Base-by-base conservation (phyloP, 2,113 vertebrate species). In the Monarcha castaneiventris region DNA sequence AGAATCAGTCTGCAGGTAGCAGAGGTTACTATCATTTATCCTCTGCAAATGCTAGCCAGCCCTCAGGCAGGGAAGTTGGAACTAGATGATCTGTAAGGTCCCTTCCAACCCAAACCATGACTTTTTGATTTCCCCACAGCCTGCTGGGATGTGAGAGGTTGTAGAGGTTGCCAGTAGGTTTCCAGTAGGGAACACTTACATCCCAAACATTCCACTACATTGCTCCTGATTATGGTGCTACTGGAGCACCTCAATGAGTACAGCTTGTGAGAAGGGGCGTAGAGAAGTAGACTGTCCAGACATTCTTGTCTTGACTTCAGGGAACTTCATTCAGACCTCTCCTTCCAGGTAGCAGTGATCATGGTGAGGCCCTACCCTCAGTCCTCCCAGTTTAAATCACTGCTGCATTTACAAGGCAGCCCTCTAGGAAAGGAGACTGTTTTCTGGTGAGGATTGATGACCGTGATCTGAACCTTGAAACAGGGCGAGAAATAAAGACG, bases 381-480 rank as follows among this genome's bases (percentile, higher is more conserved):
- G 29, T 32, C 22, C 26, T 55, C 32, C 44, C 41, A 30, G 35
- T 56, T 81, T 52, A 88, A 95, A 78, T 32, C 61, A 39, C 43
- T 71, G 32, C 27, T 69, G 33, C 11, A 0, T 56, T 86, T 84
- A 43, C n/a, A 75, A 44, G 49, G 16, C 35, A 74, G 20, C 1
- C 1, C 52, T 73, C 25, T 29, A 81, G 72, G 61, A 86, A 56
- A 85, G 56, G 64, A 84, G 69, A 7, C 32, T 78, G 19, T 52
- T 85, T 90, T 74, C 88, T 90, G 79, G 69, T 88, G 51, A 92
- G 68, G 72, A 78, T 21, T 90, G 90, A 75, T 93, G 85, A 86
- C 83, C 1, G 0, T 63, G 68, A 71, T 84, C 63, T 96, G 94
- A 96, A 90, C 76, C 90, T 94, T 87, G 79, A 93, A 93, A 88